A percentile compares a stretch with the other conserved stretches of the same genome.
phyloP scores from a whole-genome alignment of 2,888 invertebrate species.

The Chrysina gloriosa region DNA sequence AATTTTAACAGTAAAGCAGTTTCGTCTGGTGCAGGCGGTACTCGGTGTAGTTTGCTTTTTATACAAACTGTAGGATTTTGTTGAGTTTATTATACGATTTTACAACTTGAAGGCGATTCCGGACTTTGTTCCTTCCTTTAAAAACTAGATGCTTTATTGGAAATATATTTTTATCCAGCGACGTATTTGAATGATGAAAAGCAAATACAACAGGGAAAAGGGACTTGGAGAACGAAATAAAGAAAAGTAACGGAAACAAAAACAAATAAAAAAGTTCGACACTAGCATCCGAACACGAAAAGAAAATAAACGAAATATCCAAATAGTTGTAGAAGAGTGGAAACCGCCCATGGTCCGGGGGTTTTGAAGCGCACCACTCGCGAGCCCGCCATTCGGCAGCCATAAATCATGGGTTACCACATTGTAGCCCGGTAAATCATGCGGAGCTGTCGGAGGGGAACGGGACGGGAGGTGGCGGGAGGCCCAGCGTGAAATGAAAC shows the following conservation, averaged over 20 bases:
- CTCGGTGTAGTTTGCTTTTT: too few species aligned
- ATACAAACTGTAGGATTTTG: too few species aligned
- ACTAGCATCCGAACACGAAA: constrained; percentile 15
- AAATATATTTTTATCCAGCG: too few species aligned
- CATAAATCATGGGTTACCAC: constrained; percentile 78
- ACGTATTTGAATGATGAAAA: background rate
- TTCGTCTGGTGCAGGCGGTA: too few species aligned
- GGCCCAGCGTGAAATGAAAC: constrained; percentile 69
- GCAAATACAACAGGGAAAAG: background rate
- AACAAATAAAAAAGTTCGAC: constrained; percentile 26
- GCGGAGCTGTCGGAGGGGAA: constrained; percentile 60
- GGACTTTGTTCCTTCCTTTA: too few species aligned
- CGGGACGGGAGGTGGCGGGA: constrained; percentile 66
- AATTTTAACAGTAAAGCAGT: too few species aligned
- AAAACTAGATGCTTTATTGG: too few species aligned
- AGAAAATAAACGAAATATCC: constrained; percentile 50
- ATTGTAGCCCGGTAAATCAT: constrained; percentile 77
- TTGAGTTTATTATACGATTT: too few species aligned
- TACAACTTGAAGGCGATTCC: too few species aligned
- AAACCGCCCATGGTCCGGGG: constrained; percentile 54
- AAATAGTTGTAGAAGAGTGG: constrained; percentile 51
- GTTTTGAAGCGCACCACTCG: constrained; percentile 60
- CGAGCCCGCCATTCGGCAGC: constrained; percentile 71
- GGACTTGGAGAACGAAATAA: background rate
- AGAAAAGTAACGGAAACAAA: constrained; percentile 8